Conservation (phyloP, 1,140 invertebrate genomes). For the Brachionus rubens region DNA sequence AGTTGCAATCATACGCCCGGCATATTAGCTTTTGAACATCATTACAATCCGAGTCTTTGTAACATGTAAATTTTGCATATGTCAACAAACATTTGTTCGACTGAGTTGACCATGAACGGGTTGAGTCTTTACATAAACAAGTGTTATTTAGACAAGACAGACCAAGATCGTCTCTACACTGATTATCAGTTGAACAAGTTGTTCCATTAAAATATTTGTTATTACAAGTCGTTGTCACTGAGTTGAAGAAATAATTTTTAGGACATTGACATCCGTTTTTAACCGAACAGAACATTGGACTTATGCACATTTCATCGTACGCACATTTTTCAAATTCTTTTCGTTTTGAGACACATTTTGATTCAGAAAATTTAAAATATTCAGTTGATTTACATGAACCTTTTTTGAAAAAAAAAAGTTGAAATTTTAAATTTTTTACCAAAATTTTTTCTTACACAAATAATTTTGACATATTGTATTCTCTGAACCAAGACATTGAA, state of each 20-base stretch:
- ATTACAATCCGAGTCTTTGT: background rate
- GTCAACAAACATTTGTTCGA: background rate
- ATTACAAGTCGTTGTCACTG: background rate
- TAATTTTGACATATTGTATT: too few species aligned
- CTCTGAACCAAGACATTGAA: too few species aligned
- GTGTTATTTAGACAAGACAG: background rate
- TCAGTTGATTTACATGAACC: background rate
- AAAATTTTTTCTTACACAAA: too few species aligned
- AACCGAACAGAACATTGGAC: background rate
- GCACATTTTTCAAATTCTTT: background rate
- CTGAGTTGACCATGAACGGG: background rate
- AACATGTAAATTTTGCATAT: background rate
- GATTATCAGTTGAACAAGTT: background rate
- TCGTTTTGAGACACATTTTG: background rate
- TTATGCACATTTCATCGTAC: background rate
- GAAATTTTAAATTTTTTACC: too few species aligned
- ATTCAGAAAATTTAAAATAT: constrained; percentile 2
- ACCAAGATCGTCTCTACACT: background rate
- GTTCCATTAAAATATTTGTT: background rate
- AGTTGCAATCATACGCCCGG: background rate
- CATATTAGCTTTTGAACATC: background rate
- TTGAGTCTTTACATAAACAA: background rate
- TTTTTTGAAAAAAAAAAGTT: too few species aligned
- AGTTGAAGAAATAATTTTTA: background rate
- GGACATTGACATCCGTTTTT: background rate